These are phyloP conservation scores for Spatulosminthurus flaviceps DNA, from an alignment of 2,888 invertebrate species.

Conservation along the genomic window DNA sequence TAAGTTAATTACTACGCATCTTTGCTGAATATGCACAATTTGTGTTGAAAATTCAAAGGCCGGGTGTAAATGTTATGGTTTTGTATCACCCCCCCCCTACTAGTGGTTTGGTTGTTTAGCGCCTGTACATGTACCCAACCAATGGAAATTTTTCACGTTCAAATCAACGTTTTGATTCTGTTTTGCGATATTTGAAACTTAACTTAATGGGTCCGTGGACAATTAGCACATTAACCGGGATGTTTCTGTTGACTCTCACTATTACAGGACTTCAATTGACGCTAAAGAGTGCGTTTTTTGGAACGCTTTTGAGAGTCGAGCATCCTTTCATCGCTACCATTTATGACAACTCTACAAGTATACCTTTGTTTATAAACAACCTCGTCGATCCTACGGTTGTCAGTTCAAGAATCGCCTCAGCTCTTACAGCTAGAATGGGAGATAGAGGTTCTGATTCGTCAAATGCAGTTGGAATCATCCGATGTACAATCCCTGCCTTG, in stretches of 20 bases:
- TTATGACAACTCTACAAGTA: constrained; percentile 33
- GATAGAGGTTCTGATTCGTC: neutral
- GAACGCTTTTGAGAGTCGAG: constrained; percentile 19
- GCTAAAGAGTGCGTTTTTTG: constrained; percentile 41
- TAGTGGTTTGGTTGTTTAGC: no score
- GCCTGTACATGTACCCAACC: no score
- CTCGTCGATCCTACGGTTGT: constrained; percentile 24
- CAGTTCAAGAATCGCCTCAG: neutral
- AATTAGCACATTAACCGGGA: neutral
- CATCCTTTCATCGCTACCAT: constrained; percentile 54
- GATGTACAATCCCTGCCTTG: constrained; percentile 4
- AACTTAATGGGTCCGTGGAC: neutral
- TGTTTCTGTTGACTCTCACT: constrained; percentile 17
- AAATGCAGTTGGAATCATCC: neutral
- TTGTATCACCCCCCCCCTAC: no score
- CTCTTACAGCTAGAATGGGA: neutral
- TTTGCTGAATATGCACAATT: no score
- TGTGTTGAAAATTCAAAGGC: no score
- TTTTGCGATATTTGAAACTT: neutral
- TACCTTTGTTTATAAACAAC: constrained; percentile 24
- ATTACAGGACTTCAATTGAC: constrained; percentile 47
- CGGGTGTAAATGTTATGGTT: no score
- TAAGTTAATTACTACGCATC: no score
- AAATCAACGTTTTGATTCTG: constrained; percentile 21
- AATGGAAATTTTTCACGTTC: no score